Evolutionary conservation across 2,797 vertebrate genomes (phyloP).

Genomic region (Coreius guichenoti): DNA sequence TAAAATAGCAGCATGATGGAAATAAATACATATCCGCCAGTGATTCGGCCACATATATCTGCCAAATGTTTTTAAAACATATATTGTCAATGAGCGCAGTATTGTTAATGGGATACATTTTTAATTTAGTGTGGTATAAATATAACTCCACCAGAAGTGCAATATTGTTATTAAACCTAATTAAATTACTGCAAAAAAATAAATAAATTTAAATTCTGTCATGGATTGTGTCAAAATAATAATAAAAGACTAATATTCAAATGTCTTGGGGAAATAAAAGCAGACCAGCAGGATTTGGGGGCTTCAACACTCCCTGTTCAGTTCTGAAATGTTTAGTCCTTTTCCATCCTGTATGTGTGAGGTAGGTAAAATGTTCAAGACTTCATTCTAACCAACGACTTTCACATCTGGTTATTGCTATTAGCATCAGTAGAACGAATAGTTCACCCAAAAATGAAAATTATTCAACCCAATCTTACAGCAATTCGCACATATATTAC

Average conservation of each 20-base stretch:
- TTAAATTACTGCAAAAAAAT: background rate
- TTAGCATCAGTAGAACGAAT: background rate
- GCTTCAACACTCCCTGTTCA: background rate
- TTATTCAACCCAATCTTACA: no score
- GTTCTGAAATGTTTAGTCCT: background rate
- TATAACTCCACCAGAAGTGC: background rate
- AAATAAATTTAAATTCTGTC: background rate
- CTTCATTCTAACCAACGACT: background rate
- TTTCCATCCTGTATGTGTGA: constrained; percentile 3
- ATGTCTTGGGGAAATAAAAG: background rate
- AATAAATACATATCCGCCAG: background rate
- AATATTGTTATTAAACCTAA: background rate
- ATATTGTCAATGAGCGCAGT: background rate
- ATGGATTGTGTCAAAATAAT: background rate
- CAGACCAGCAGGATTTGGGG: background rate
- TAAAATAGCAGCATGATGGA: background rate
- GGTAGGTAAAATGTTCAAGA: background rate
- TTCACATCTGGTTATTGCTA: background rate
- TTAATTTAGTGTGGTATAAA: background rate
- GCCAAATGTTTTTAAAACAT: background rate
- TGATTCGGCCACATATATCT: background rate
- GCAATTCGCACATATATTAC: no score
- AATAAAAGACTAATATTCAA: background rate
- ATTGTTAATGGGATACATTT: background rate
- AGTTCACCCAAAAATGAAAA: no score